Base-by-base conservation (phyloP, 2,113 vertebrate species). In the Steatornis caripensis region DNA sequence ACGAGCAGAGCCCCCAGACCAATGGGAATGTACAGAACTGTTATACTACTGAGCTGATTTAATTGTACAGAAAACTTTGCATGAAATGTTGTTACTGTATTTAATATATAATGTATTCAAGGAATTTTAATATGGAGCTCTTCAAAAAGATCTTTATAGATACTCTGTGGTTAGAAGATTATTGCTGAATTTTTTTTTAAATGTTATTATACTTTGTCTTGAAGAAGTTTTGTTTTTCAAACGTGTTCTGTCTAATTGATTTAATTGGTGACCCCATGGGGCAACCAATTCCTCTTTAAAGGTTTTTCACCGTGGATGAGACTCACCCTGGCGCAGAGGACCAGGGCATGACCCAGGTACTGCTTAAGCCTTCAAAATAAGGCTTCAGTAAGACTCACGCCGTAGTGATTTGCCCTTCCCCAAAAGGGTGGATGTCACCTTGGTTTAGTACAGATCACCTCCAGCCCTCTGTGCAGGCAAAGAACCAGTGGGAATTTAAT, bases 61-160 rank as follows among this genome's bases (percentile, higher is more conserved):
- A 65, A 98, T 97, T 99, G 98, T 98, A 98, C 97, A 98, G 97
- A 97, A 98, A 96, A 96, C 94, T 89, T 97, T 98, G 98, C 98
- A 99, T 98, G 98, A 98, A 98, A 98, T 99, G 98, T 99, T 98
- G 98, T 98, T 99, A 98, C 98, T 99, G 98, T 98, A 98, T 98
- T 98, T 98, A 99, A 98, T 98, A 98, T 98, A 98, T 98, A 99
- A 98, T 98, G 98, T 98, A 99, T 98, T 97, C 97, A 97, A 97
- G 84, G 96, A 98, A 98, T 99, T 97, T 99, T 98, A 98, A 98
- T 98, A 98, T 96, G 93, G 91, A 98, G 97, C 98, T 97, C 97
- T 97, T 95, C 64, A 90, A 87, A 75, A 93, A 93, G 68, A 93
- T 87, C 97, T 97, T 97, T 97, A 91, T 95, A 97, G 96, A 97